Evolutionary conservation across 2,797 vertebrate genomes (phyloP).

Genomic region (Erethizon dorsatum): DNA sequence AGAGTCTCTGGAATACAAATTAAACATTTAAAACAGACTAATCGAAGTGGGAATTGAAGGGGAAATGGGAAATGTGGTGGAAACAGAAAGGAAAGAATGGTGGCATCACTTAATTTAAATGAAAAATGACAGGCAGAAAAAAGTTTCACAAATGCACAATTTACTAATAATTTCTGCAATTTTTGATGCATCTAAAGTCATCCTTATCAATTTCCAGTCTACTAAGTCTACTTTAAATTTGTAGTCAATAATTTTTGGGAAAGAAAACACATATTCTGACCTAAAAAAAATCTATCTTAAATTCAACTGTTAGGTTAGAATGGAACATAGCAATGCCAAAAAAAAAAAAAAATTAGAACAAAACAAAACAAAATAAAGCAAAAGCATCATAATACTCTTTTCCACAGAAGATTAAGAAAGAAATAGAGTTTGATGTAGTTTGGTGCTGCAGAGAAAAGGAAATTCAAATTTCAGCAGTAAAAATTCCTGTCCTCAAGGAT

Average conservation of each 20-base stretch:
- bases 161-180: neutral
- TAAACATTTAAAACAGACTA: neutral
- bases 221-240: neutral
- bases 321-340: neutral
- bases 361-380: neutral
- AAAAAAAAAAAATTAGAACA: neutral
- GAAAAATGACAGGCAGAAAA: neutral
- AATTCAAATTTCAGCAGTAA: neutral
- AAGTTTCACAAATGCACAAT: neutral
- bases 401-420: neutral
- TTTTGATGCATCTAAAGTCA: neutral
- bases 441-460: neutral
- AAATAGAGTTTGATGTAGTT: neutral
- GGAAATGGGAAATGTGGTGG: neutral
- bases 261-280: neutral
- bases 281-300: neutral
- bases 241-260: neutral
- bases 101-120: neutral
- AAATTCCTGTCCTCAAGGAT: neutral
- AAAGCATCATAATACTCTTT: neutral
- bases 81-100: neutral
- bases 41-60: neutral
- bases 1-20: constrained; percentile 10
- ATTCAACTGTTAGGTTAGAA: neutral
- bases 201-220: neutral